Percentiles rank a stretch among this genome's conserved stretches.
Evolutionary conservation across 2,113 vertebrate genomes (phyloP).

Genomic region (Rynchops niger): DNA sequence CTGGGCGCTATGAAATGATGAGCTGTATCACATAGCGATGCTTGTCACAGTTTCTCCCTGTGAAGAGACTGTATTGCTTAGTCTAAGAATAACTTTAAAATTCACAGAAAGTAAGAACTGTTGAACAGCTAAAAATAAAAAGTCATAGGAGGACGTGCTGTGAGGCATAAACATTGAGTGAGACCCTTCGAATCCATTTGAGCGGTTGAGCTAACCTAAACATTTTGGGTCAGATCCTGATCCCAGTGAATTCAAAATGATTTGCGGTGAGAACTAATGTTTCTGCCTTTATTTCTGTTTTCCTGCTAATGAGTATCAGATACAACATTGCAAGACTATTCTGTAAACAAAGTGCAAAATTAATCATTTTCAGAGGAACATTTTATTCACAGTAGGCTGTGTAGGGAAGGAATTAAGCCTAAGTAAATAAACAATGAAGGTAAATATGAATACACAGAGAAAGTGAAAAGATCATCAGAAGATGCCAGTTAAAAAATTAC

Average conservation of each 20-base stretch:
- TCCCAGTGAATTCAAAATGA: slow-evolving; percentile 7
- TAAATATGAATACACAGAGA: slow-evolving; percentile 11
- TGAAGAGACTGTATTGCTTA: slow-evolving; percentile 31
- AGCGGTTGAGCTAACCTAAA: slow-evolving; percentile 47
- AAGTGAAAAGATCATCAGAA: neutral
- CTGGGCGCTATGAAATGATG: neutral
- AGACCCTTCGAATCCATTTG: slow-evolving; percentile 26
- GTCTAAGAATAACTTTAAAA: slow-evolving; percentile 60
- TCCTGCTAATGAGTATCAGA: slow-evolving; percentile 58
- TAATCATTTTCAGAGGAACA: slow-evolving; percentile 58
- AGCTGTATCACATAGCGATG: neutral
- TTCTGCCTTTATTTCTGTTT: slow-evolving; percentile 55
- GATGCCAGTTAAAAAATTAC: neutral
- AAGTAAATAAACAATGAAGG: slow-evolving; percentile 52
- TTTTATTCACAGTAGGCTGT: slow-evolving; percentile 31
- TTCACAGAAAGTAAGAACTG: slow-evolving; percentile 59
- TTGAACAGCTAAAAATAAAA: slow-evolving; percentile 53
- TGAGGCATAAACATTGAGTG: slow-evolving; percentile 34
- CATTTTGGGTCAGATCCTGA: slow-evolving; percentile 22
- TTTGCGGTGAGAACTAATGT: slow-evolving; percentile 28
- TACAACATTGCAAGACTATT: slow-evolving; percentile 44
- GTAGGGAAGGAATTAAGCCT: slow-evolving; percentile 5
- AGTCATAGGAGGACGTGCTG: slow-evolving; percentile 40
- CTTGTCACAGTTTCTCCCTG: slow-evolving; percentile 41
- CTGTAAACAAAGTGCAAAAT: slow-evolving; percentile 61